These are phyloP conservation scores for Sinopyrophorus schimmeli DNA, from an alignment of 2,888 invertebrate genomes.

Conservation along the genomic window DNA sequence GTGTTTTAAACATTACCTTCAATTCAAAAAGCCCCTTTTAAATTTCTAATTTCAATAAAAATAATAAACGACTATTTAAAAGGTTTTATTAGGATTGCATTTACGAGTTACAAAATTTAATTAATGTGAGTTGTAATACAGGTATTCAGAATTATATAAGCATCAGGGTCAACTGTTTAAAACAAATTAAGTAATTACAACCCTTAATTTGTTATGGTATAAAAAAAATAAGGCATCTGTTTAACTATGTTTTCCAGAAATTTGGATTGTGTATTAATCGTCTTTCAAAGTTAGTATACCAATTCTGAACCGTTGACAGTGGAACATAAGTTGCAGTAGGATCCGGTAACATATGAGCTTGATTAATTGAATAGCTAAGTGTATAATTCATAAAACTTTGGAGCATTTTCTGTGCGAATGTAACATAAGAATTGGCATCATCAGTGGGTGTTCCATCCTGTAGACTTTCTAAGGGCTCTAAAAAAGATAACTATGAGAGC, in stretches of 20 bases:
- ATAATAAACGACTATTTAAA: no score
- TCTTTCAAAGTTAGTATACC: slow-evolving; percentile 93
- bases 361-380: slow-evolving; percentile 84
- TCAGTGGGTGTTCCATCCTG: slow-evolving; percentile 52
- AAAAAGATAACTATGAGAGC: no score
- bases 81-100: no score
- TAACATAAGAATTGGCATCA: slow-evolving; percentile 59
- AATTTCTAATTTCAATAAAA: no score
- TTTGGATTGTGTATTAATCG: slow-evolving; percentile 87
- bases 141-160: no score
- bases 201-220: slow-evolving; percentile 1
- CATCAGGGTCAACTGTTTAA: no score
- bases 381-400: slow-evolving; percentile 91
- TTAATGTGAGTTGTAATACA: no score
- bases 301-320: slow-evolving; percentile 82
- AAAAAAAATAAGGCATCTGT: slow-evolving; percentile 11
- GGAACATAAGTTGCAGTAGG: slow-evolving; percentile 86
- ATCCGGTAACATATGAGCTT: slow-evolving; percentile 77
- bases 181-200: no score
- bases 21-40: no score
- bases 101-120: no score
- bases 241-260: slow-evolving; percentile 76
- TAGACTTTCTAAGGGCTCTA: slow-evolving; percentile 56
- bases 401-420: slow-evolving; percentile 88
- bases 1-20: no score